Conservation (phyloP, 2,113 vertebrate genomes). For the Rhegmatorhina hoffmannsi region DNA sequence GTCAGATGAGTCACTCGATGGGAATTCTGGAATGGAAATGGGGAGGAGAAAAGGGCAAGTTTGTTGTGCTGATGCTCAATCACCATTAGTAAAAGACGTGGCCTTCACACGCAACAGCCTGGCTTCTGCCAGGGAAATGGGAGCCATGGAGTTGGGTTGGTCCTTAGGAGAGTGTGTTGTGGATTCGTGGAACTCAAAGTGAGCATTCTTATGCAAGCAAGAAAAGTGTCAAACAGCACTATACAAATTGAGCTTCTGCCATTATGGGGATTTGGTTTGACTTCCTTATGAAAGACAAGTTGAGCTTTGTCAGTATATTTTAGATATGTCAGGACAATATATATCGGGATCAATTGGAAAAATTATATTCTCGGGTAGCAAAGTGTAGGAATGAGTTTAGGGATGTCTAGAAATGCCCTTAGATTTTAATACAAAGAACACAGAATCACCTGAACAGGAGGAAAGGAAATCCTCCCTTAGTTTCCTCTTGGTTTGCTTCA, state of each 20-base stretch:
- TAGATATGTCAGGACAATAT: background rate
- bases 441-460: background rate
- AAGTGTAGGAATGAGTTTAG: background rate
- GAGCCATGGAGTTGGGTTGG: accelerated
- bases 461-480: background rate
- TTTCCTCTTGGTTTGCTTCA: background rate
- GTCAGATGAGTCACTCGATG: background rate
- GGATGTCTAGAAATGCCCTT: background rate
- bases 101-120: background rate
- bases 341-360: background rate
- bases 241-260: background rate
- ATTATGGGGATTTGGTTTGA: background rate
- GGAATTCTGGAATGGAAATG: background rate
- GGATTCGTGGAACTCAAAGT: background rate
- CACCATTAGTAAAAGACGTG: accelerated
- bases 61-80: background rate
- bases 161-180: background rate
- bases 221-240: background rate
- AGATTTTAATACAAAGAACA: background rate
- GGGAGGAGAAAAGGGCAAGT: background rate
- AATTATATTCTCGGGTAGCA: background rate
- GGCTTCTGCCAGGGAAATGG: background rate
- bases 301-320: background rate
- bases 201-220: background rate
- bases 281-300: background rate